phyloP scores from a whole-genome alignment of 2,113 vertebrate species.

The Hippocampus abdominalis region DNA sequence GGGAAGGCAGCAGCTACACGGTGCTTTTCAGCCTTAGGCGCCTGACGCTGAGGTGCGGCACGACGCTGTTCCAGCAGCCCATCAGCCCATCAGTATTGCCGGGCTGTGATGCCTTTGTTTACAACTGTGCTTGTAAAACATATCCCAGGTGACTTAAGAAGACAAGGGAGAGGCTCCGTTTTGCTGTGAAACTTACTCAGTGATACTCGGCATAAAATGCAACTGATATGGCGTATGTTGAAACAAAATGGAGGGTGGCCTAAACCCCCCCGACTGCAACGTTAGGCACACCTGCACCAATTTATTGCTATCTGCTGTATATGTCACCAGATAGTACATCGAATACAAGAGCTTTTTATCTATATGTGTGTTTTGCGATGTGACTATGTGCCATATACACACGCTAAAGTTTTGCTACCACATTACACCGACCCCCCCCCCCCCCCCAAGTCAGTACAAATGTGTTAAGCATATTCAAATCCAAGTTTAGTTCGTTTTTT shows the following conservation, averaged over 20 bases:
- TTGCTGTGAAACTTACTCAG: slow-evolving; percentile 34
- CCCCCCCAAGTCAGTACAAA: too few species aligned
- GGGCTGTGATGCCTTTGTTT: slow-evolving; percentile 22
- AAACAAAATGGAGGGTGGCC: neutral
- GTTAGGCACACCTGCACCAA: neutral
- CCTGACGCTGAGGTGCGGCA: neutral
- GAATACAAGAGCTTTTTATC: too few species aligned
- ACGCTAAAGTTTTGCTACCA: too few species aligned
- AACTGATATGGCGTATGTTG: neutral
- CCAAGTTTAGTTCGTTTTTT: too few species aligned
- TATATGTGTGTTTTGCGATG: too few species aligned
- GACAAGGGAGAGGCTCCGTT: slow-evolving; percentile 35
- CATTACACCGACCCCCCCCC: too few species aligned
- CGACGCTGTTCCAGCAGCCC: slow-evolving; percentile 7
- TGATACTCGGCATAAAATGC: slow-evolving; percentile 33
- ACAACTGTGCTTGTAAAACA: slow-evolving; percentile 32
- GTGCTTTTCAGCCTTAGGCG: slow-evolving; percentile 35
- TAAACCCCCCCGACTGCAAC: neutral
- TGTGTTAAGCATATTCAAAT: too few species aligned
- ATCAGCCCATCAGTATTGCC: slow-evolving; percentile 10
- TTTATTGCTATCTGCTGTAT: neutral
- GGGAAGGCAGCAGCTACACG: slow-evolving; percentile 19
- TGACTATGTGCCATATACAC: too few species aligned
- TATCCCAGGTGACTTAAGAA: slow-evolving; percentile 30
- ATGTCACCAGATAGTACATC: neutral